Percentiles rank a stretch among this genome's conserved stretches.
These are phyloP conservation scores for Drosophila chauvacae DNA, from an alignment of 1,140 invertebrate species.

Conservation along the genomic window DNA sequence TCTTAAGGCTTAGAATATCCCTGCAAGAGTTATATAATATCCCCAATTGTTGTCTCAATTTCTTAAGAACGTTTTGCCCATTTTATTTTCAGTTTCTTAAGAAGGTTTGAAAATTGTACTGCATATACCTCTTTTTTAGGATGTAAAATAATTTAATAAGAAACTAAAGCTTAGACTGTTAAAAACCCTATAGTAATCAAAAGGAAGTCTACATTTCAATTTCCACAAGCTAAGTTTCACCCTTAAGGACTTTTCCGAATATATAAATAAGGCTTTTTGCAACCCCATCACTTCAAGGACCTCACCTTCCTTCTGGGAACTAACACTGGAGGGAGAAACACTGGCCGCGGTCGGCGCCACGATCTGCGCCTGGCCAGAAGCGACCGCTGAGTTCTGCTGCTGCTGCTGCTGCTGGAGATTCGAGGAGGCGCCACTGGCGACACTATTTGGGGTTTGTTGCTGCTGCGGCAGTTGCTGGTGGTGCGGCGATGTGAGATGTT, in stretches of 20 bases:
- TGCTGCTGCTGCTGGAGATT: constrained; percentile 64
- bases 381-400: constrained; percentile 79
- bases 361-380: constrained; percentile 82
- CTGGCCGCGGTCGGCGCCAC: constrained; percentile 84
- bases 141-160: neutral
- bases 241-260: neutral
- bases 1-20: too few species aligned
- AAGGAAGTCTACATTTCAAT: neutral
- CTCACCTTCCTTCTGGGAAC: constrained; percentile 84
- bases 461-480: constrained; percentile 78
- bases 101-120: too few species aligned
- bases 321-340: constrained; percentile 84
- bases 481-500: constrained; percentile 80
- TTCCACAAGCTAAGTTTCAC: neutral
- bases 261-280: neutral
- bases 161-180: neutral
- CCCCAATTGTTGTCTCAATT: too few species aligned
- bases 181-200: too few species aligned
- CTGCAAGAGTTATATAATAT: too few species aligned
- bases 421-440: constrained; percentile 69
- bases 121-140: too few species aligned
- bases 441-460: constrained; percentile 69
- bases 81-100: too few species aligned
- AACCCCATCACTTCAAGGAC: neutral
- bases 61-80: too few species aligned